Conservation (phyloP, 1,140 invertebrate genomes). For the Drosophila bifasciata region DNA sequence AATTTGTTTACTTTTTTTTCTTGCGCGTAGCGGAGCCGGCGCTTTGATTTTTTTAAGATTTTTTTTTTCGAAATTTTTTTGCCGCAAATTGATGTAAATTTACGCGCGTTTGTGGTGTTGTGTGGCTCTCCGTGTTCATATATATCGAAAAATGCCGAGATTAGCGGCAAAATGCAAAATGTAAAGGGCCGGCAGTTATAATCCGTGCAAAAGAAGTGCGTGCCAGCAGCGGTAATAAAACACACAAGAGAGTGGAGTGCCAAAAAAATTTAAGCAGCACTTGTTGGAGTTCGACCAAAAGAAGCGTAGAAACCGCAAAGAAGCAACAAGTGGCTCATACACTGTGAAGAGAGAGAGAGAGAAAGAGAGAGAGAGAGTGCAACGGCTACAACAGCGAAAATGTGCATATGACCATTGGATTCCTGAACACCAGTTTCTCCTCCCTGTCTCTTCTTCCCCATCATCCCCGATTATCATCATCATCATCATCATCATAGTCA, state of each 20-base stretch:
- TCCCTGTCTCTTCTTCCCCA: conserved; percentile 13
- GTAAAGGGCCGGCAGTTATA: conserved; percentile 31
- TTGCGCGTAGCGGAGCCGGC: conserved; percentile 34
- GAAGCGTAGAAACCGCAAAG: conserved; percentile 6
- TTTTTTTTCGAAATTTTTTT: conserved; percentile 22
- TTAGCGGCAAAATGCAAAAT: conserved; percentile 31
- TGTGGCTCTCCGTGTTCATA: conserved; percentile 16
- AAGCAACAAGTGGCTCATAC: conserved; percentile 4
- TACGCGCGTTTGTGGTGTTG: conserved; percentile 1
- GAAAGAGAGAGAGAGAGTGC: conserved; percentile 4
- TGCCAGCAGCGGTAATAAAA: conserved; percentile 22
- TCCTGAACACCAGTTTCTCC: conserved; percentile 48
- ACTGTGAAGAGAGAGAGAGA: background rate
- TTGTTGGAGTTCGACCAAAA: conserved; percentile 27
- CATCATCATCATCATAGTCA: background rate
- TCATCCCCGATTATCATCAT: conserved; percentile 8
- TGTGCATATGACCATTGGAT: conserved; percentile 60
- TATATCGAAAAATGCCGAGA: conserved; percentile 48
- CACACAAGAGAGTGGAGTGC: conserved; percentile 30
- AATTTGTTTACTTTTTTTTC: conserved; percentile 36
- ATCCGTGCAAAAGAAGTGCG: conserved; percentile 34
- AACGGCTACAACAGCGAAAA: conserved; percentile 30
- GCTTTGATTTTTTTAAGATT: conserved; percentile 35
- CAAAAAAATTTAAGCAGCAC: conserved; percentile 44
- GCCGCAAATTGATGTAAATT: conserved; percentile 22